Percentiles rank a stretch among this genome's conserved stretches.
Conservation (phyloP, 64 coral and sea anemone genomes). For the Astreopora myriophthalma region DNA sequence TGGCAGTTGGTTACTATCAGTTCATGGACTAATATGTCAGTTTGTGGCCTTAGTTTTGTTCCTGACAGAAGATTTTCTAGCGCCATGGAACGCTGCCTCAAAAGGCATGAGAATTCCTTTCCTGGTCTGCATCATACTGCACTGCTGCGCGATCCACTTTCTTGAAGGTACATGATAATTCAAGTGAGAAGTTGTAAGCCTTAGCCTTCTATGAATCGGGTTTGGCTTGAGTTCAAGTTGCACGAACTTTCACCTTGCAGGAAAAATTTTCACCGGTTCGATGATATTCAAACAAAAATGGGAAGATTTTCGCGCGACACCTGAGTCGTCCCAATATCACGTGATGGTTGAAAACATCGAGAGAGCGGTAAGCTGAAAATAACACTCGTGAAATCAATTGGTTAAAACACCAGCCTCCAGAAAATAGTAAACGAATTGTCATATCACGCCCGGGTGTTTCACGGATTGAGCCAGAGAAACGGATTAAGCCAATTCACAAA, state of each 20-base stretch:
- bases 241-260: background rate
- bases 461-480: too few species aligned
- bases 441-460: too few species aligned
- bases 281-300: constrained; percentile 54
- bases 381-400: background rate
- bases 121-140: background rate
- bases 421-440: too few species aligned
- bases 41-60: background rate
- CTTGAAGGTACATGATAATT: constrained; percentile 11
- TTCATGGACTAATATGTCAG: background rate
- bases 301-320: constrained; percentile 26
- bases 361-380: constrained; percentile 1
- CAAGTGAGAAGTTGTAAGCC: background rate
- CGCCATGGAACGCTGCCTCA: background rate
- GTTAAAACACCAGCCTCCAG: too few species aligned
- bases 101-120: constrained; percentile 27
- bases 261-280: constrained; percentile 43
- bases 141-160: background rate
- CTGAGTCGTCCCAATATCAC: constrained; percentile 25
- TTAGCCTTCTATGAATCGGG: background rate
- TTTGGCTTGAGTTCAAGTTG: background rate
- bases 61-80: background rate
- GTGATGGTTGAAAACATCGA: constrained; percentile 39
- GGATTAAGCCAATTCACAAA: too few species aligned
- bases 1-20: background rate